phyloP scores from a whole-genome alignment of 2,888 invertebrate genomes.

The Tetranychus truncatus region DNA sequence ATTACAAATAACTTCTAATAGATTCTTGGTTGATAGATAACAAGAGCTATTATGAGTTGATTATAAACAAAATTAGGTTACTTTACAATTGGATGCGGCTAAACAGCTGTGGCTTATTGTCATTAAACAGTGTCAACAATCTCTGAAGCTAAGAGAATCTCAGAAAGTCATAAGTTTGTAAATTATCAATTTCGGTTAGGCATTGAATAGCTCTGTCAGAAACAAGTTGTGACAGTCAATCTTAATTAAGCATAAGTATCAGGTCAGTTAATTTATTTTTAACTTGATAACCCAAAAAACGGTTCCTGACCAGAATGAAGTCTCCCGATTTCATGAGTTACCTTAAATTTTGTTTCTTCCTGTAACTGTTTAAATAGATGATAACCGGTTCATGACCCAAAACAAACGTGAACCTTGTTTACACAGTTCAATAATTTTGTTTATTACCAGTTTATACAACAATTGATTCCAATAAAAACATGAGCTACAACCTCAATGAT shows the following conservation, averaged over 20 bases:
- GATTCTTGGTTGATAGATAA: not conserved
- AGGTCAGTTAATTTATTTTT: not conserved
- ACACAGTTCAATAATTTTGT: not conserved
- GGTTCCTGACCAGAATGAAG: too few relatives aligned
- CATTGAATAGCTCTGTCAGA: too few relatives aligned
- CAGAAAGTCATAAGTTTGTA: too few relatives aligned
- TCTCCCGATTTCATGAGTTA: too few relatives aligned
- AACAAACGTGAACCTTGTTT: not conserved
- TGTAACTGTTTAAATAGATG: not conserved
- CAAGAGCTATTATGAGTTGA: not conserved
- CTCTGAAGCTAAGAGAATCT: too few relatives aligned
- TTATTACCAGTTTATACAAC: not conserved
- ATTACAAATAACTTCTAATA: not conserved
- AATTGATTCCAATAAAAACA: not conserved
- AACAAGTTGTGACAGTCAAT: not conserved
- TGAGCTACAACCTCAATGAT: not conserved
- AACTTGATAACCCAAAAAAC: too few relatives aligned
- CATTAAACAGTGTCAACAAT: too few relatives aligned
- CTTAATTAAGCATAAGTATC: not conserved
- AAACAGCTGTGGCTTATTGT: too few relatives aligned
- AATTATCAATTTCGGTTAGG: too few relatives aligned
- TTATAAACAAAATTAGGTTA: not conserved
- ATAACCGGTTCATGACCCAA: not conserved
- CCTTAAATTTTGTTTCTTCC: not conserved
- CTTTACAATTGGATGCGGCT: not conserved